Evolutionary conservation across 2,113 vertebrate species (phyloP), one percentile per base, ranked within the genome.

Genomic region (Eonycteris spelaea): DNA sequence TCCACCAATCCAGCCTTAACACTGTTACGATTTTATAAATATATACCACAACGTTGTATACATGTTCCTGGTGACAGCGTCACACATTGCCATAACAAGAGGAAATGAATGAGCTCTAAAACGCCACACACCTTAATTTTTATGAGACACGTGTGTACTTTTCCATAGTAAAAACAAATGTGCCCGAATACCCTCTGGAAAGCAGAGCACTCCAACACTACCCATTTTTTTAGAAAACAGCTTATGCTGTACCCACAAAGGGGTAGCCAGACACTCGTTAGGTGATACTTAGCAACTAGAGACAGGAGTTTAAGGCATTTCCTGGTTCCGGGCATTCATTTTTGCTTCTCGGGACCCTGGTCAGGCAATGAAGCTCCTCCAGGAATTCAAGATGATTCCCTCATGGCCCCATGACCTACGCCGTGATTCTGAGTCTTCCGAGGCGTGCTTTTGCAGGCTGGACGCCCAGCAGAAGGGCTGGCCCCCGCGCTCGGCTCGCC

Each of bases 11-110:
- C 26, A 15, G 30, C 40, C 48, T 33, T 15, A 55, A 3, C 8
- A 3, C 28, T 16, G 14, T 24, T 59, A 16, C 8, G 33, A 40
- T 57, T 51, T 12, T 51, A 26, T 3, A 73, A 67, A 45, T 48
- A 48, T 12, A 48, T 48, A 24, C 21, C 6, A 9, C 15, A 2
- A 40, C 0, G 2, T 6, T 15, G 24, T 22, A 38, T 19, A 21
- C 6, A 15, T 1, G 0, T n/a, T 19, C 21, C 26, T n/a, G n/a
- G 16, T 40, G 35, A 24, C 48, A 26, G 48, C 0, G 3, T 21
- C 1, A 14, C 15, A 74, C 2, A 33, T 30, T 48, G 51, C 51
- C 61, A 4, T 28, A 24, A 6, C 5, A 26, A 24, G 79, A 73
- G 19, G 48, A 38, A 68, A 61, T 2, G 12, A 28, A 40, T 59